Conservation (phyloP, 2,888 invertebrate species). For the Nephrocerus scutellatus region DNA sequence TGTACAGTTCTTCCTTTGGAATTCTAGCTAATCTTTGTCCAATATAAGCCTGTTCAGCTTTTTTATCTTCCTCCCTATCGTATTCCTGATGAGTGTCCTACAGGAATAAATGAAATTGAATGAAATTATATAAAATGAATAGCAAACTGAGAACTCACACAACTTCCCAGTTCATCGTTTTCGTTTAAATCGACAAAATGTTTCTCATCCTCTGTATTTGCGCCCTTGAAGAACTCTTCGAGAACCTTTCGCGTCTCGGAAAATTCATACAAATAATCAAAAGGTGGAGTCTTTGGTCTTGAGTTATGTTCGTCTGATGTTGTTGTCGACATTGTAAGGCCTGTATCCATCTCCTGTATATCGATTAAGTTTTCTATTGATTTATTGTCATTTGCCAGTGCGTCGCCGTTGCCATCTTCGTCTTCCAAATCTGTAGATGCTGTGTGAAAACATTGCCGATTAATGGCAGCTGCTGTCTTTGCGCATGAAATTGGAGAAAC, state of each 20-base stretch:
- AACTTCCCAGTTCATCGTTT: conserved; percentile 43
- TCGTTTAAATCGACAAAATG: conserved; percentile 46
- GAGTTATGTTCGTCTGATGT: too few relatives aligned
- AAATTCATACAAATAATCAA: conserved; percentile 86
- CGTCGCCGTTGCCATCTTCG: conserved; percentile 24
- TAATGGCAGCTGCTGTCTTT: conserved; percentile 10
- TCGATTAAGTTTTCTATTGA: too few relatives aligned
- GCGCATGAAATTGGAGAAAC: conserved; percentile 33
- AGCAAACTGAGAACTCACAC: conserved; percentile 37
- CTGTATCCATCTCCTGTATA: not conserved
- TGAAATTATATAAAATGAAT: too few relatives aligned
- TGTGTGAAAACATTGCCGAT: conserved; percentile 15
- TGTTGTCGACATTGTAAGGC: too few relatives aligned
- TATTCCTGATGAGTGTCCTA: conserved; percentile 37
- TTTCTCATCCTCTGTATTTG: conserved; percentile 54
- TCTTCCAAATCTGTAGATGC: conserved; percentile 12
- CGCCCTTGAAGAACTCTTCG: conserved; percentile 85
- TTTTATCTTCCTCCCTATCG: conserved; percentile 34
- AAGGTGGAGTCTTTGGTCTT: conserved; percentile 54
- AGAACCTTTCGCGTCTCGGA: conserved; percentile 87
- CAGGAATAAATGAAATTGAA: conserved; percentile 4
- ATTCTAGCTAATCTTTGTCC: conserved; percentile 46
- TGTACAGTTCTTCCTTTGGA: conserved; percentile 43
- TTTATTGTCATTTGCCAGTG: too few relatives aligned
- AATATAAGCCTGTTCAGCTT: conserved; percentile 44